Conservation (phyloP, 1,140 invertebrate genomes). For the Meteorus sp. region DNA sequence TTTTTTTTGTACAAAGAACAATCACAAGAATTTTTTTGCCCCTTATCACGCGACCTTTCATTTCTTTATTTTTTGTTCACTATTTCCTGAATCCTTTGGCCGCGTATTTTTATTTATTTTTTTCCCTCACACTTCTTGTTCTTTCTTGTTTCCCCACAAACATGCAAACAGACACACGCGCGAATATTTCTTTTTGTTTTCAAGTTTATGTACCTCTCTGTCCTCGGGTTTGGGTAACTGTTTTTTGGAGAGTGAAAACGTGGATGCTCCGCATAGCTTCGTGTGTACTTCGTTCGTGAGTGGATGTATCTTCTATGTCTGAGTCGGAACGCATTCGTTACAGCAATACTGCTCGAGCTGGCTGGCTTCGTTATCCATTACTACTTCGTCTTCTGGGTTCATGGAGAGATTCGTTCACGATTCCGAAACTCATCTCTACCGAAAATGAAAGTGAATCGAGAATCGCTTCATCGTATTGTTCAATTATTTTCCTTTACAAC, state of each 20-base stretch:
- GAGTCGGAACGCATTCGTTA: constrained; percentile 7
- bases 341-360: neutral
- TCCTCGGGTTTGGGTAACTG: neutral
- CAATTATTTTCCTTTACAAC: constrained; percentile 7
- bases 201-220: neutral
- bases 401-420: constrained; percentile 29
- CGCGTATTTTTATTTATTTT: constrained; percentile 18
- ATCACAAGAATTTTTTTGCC: constrained; percentile 56
- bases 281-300: neutral
- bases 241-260: neutral
- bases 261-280: neutral
- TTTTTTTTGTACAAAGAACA: constrained; percentile 62
- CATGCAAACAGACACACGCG: neutral
- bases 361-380: neutral
- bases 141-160: constrained; percentile 21
- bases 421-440: too few relatives aligned
- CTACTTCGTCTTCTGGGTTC: constrained; percentile 22
- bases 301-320: neutral
- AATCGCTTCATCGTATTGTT: constrained; percentile 15
- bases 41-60: constrained; percentile 11
- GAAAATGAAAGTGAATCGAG: constrained; percentile 30
- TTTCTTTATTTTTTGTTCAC: constrained; percentile 11
- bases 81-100: constrained; percentile 21
- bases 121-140: constrained; percentile 15
- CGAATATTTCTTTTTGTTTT: neutral